Evolutionary conservation across 2,888 invertebrate species (phyloP), one percentile per base, ranked within the genome.

Genomic region (Chrysodeixis includens): DNA sequence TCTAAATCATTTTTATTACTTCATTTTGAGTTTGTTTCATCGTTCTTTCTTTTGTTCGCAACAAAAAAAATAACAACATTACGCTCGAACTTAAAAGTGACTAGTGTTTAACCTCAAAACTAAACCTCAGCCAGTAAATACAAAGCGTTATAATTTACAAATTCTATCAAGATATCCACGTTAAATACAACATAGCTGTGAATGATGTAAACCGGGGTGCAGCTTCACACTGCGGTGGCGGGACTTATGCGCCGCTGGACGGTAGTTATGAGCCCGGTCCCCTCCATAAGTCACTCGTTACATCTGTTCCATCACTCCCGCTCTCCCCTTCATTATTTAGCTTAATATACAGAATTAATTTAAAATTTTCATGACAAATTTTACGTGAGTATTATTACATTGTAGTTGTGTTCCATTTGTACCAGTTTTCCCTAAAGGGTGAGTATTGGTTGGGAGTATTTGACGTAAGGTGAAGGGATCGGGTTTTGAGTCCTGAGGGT

Each of bases 241-340:
- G 87, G 91, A 93, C 92, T 93, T 92, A 93, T 93, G 92, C 88
- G 86, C 89, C 85, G 86, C 86, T 85, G 87, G 88, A 84, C 88
- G 83, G 76, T 93, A 93, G 92, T 93, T 93, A 93, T 93, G 92
- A 92, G 88, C 88, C 83, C 77, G 77, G 82, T 77, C 77, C 86
- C 86, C 84, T 77, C 82, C 85, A 89, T 92, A 92, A 92, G 88
- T 93, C 89, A 92, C 87, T 85, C 78, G 83, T 78, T 87, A 88
- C 88, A 89, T 89, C 89, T 90, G 89, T 89, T 90, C 85, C 87
- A 89, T 89, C 89, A 91, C 87, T 85, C 83, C 78, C 80, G 51
- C 65, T 81, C 72, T 84, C 74, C 77, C 73, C 67, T 74, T 77
- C 78, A 74, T 74, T 74, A 74, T 74, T 74, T 67, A 73, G 78